These are phyloP conservation scores for Urosaurus nigricauda DNA, from an alignment of 2,797 vertebrate genomes.

Conservation along the genomic window DNA sequence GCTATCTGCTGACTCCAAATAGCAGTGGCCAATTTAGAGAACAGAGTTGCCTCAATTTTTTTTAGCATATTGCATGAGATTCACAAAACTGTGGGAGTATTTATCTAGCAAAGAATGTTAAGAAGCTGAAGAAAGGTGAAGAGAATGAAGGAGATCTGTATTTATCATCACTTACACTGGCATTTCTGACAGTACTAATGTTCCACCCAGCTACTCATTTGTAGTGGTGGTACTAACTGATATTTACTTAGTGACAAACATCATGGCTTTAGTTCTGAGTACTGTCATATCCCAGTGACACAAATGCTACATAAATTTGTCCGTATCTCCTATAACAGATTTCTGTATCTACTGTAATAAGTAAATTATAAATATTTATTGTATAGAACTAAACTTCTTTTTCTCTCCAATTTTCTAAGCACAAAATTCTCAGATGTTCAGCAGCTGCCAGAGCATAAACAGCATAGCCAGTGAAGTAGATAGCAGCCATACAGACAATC, in stretches of 20 bases:
- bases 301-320: background rate
- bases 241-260: background rate
- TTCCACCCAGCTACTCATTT: background rate
- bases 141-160: background rate
- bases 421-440: constrained; percentile 96
- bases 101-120: background rate
- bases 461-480: constrained; percentile 88
- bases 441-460: constrained; percentile 94
- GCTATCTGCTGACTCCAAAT: background rate
- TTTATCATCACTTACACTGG: background rate
- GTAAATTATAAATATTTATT: background rate
- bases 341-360: background rate
- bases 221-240: background rate
- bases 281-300: background rate
- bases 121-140: background rate
- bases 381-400: background rate
- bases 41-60: background rate
- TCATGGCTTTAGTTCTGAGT: background rate
- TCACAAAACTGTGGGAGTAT: background rate
- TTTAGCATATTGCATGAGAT: background rate
- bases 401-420: constrained; percentile 78
- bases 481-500: constrained; percentile 78
- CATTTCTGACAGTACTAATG: background rate
- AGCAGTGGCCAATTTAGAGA: background rate
- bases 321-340: background rate